Evolutionary conservation across 2,113 vertebrate genomes (phyloP), one percentile per base, ranked within the genome.

Genomic region (Cynoglossus semilaevis): DNA sequence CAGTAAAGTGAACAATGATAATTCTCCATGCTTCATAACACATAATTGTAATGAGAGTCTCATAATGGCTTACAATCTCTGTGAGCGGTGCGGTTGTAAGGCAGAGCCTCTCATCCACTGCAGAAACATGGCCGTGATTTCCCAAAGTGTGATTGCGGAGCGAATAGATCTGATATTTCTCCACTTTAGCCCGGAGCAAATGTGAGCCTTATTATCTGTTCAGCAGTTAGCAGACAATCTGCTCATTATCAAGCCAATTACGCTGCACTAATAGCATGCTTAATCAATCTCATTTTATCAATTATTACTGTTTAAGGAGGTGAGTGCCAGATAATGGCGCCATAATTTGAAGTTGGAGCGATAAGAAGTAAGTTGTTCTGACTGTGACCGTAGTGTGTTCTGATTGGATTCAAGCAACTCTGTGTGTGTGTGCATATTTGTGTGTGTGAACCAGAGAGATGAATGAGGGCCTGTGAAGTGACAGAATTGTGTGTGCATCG

Each of bases 281-380:
- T 85, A 87, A 88, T 87, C 87, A 79, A 83, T 88, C 81, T 80
- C 70, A 72, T 80, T 80, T 77, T 57, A 86, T 85, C 85, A 88
- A 77, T 88, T 84, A 84, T 81, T 87, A 85, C 83, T 57, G 57
- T 83, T 83, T 82, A 83, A 82, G 64, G 56, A 79, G 78, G 83
- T 67, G 69, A 79, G 64, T 44, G 74, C 53, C 38, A 37, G 59
- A 80, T 80, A 81, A 84, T 77, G 70, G 66, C 14, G 50, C 69
- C 19, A 62, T 66, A 58, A 85, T 78, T 76, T 79, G 67, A 81
- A 82, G 68, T 80, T 75, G 66, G 57, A 36, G 45, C 57, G 83
- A 85, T 80, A 86, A 74, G 74, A 72, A 36, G 66, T 55, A 62
- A 85, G 77, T 74, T 81, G 74, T 80, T 87, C 67, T 66, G 74